Conservation (phyloP, 35 echinoderm and acorn worm species). For the Apostichopus californicus region DNA sequence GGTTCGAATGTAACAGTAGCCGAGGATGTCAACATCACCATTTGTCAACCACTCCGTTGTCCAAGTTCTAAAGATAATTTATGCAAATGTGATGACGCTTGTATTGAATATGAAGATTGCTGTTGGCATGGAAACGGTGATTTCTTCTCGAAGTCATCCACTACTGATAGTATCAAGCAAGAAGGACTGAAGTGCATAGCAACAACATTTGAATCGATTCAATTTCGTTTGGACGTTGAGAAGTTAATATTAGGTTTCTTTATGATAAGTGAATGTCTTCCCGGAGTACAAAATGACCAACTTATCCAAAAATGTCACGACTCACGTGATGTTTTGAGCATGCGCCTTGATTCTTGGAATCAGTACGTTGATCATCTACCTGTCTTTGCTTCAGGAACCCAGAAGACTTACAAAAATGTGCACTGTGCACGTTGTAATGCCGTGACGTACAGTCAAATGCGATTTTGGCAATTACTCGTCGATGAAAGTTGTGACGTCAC, state of each 20-base stretch:
- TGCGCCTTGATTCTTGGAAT: background rate
- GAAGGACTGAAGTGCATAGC: background rate
- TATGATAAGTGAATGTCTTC: conserved; percentile 33
- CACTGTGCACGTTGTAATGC: background rate
- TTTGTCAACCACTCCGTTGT: background rate
- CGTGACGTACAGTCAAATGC: background rate
- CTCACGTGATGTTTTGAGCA: background rate
- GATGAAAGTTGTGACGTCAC: background rate
- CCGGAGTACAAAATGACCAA: background rate
- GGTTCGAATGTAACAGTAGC: background rate
- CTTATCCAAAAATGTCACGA: background rate
- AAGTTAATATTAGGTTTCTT: background rate
- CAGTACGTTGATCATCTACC: conserved; percentile 38
- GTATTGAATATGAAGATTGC: conserved; percentile 18
- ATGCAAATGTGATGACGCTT: background rate
- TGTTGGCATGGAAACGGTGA: background rate
- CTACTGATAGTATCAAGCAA: background rate
- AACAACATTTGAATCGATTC: too few relatives aligned
- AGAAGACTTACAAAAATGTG: conserved; percentile 40
- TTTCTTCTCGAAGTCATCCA: background rate
- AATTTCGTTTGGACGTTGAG: background rate
- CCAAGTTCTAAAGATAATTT: background rate
- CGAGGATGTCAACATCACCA: background rate
- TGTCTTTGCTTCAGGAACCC: background rate
- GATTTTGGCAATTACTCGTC: conserved; percentile 29